A percentile compares a stretch with the other conserved stretches of the same genome.
Evolutionary conservation across 2,113 vertebrate genomes (phyloP).

Genomic region (Tupaia tana): DNA sequence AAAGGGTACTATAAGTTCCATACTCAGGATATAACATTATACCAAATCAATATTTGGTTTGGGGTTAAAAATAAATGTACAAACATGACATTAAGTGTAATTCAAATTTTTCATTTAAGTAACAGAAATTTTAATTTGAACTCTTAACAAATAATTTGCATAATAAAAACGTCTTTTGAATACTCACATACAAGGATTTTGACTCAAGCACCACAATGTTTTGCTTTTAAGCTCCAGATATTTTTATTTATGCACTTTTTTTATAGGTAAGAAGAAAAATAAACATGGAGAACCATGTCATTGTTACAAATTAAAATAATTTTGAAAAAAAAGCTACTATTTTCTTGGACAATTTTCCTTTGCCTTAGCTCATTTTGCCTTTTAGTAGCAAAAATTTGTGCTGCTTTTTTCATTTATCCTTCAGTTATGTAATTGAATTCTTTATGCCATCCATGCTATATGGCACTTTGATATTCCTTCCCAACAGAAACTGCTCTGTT

Average conservation of each 20-base stretch:
- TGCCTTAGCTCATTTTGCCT: neutral
- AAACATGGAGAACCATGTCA: neutral
- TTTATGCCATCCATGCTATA: neutral
- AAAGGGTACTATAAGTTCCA: neutral
- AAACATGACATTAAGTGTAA: neutral
- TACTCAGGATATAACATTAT: neutral
- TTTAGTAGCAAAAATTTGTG: neutral
- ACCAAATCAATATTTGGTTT: neutral
- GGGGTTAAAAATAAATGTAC: neutral
- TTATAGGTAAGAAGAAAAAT: neutral
- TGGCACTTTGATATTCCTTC: neutral
- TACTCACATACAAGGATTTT: neutral
- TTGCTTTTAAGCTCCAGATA: neutral
- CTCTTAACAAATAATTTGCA: neutral
- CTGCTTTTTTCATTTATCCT: neutral
- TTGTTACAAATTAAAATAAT: neutral
- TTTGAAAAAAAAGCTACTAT: neutral
- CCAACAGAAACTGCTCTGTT: neutral
- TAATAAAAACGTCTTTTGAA: neutral
- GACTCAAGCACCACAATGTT: neutral
- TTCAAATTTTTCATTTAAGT: neutral
- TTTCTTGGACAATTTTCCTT: neutral
- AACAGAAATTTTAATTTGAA: neutral
- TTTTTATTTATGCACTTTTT: neutral
- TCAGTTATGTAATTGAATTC: neutral